These are phyloP conservation scores for Diorhabda sublineata DNA, from an alignment of 1,140 invertebrate genomes.

Conservation along the genomic window DNA sequence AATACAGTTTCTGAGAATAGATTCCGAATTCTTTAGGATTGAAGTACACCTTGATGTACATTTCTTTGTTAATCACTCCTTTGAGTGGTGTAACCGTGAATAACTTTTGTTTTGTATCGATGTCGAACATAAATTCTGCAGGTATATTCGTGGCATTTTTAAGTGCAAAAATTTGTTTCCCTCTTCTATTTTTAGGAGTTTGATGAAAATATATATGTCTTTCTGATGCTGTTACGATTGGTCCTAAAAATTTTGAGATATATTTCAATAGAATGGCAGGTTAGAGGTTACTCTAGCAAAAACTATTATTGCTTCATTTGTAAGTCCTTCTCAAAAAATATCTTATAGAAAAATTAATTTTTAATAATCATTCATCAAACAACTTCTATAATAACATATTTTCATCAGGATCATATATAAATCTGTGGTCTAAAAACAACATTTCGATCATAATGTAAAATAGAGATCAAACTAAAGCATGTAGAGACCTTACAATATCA, in stretches of 20 bases:
- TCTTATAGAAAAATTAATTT: too few relatives aligned
- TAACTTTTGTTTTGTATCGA: slow-evolving; percentile 15
- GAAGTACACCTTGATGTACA: slow-evolving; percentile 29
- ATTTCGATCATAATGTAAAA: too few relatives aligned
- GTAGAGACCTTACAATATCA: too few relatives aligned
- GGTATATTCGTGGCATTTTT: slow-evolving; percentile 12
- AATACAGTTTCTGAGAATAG: slow-evolving; percentile 25
- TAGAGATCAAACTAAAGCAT: too few relatives aligned
- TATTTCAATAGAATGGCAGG: background rate
- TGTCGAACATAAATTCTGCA: slow-evolving; percentile 25
- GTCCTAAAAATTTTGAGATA: background rate
- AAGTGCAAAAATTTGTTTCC: slow-evolving; percentile 14
- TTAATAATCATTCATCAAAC: too few relatives aligned
- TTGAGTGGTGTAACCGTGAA: slow-evolving; percentile 17
- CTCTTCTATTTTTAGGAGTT: background rate
- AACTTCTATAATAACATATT: too few relatives aligned
- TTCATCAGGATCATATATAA: too few relatives aligned
- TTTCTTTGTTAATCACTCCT: slow-evolving; percentile 6
- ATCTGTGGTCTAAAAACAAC: too few relatives aligned
- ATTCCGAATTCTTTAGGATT: slow-evolving; percentile 20
- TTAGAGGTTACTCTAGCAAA: background rate
- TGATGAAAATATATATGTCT: slow-evolving; percentile 7
- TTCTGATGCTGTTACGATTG: slow-evolving; percentile 8
- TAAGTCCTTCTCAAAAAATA: background rate
- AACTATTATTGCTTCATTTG: background rate